Evolutionary conservation across 1,140 invertebrate species (phyloP).

Genomic region (Caligus rogercresseyi): DNA sequence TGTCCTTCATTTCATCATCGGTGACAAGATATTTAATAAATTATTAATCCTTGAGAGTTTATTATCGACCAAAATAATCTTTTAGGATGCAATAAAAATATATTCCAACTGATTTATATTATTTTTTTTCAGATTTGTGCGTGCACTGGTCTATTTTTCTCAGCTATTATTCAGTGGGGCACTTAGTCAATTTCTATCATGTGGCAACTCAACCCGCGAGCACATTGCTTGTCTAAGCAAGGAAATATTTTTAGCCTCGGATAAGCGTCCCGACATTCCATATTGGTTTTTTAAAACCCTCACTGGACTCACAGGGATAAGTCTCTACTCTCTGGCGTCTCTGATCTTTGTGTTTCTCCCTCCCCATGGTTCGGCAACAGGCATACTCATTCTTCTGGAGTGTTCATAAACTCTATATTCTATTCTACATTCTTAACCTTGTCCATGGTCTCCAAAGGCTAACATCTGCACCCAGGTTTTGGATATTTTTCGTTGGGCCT

Average conservation of each 20-base stretch:
- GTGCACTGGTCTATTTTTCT: constrained; percentile 87
- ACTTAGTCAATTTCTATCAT: constrained; percentile 98
- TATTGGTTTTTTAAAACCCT: constrained; percentile 89
- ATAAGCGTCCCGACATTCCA: constrained; percentile 70
- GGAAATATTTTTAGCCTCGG: constrained; percentile 79
- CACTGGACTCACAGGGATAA: constrained; percentile 76
- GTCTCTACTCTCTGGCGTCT: constrained; percentile 78
- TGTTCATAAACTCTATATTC: constrained; percentile 80
- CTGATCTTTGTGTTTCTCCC: constrained; percentile 94
- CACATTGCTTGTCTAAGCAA: constrained; percentile 84
- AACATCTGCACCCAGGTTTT: constrained; percentile 40
- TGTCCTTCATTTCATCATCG: no score
- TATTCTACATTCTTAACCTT: constrained; percentile 71
- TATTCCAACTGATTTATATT: constrained; percentile 1
- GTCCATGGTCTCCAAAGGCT: constrained; percentile 69
- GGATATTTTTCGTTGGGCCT: constrained; percentile 86
- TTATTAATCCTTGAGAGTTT: no score
- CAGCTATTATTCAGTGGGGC: constrained; percentile 74
- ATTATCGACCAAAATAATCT: no score
- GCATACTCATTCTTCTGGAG: constrained; percentile 91
- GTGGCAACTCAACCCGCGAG: constrained; percentile 89
- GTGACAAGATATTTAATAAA: no score
- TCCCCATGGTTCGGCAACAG: constrained; percentile 75
- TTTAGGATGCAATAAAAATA: no score
- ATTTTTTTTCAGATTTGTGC: constrained; percentile 78